phyloP scores from a whole-genome alignment of 2,113 vertebrate species.

The Panurus biarmicus region DNA sequence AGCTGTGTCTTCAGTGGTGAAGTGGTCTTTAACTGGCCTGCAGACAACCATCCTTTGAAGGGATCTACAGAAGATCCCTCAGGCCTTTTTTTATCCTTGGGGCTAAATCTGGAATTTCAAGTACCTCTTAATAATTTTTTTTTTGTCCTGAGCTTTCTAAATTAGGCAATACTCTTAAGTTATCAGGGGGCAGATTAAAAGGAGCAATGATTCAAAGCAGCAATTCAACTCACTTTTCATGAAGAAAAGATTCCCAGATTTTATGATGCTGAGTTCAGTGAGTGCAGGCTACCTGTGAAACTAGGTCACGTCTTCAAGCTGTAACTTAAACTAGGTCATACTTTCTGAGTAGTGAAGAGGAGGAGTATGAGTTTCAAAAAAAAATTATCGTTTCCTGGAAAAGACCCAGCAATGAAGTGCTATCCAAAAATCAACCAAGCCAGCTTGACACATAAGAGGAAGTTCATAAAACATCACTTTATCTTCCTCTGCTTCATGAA shows the following conservation, averaged over 20 bases:
- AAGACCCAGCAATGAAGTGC: neutral
- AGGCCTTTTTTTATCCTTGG: neutral
- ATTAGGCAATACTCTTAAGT: neutral
- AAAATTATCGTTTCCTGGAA: conserved; percentile 44
- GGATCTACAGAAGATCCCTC: neutral
- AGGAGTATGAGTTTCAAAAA: conserved; percentile 24
- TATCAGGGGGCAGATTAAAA: neutral
- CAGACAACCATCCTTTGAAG: neutral
- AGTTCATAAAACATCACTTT: conserved; percentile 34
- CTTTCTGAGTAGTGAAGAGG: conserved; percentile 45
- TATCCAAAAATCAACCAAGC: conserved; percentile 45
- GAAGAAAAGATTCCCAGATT: neutral
- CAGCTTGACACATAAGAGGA: conserved; percentile 22
- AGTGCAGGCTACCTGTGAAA: conserved; percentile 17
- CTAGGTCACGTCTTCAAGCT: conserved; percentile 44
- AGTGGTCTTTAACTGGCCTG: neutral
- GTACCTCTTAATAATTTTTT: neutral
- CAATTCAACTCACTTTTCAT: neutral
- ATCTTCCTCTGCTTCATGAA: conserved; percentile 20
- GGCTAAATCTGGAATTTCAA: neutral
- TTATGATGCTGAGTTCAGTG: neutral
- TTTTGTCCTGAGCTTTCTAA: neutral
- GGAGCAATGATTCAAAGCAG: neutral
- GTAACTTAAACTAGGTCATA: conserved; percentile 42
- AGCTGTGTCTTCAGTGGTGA: neutral